Conservation (phyloP, 2,888 invertebrate genomes). For the Lottia gigantea region DNA sequence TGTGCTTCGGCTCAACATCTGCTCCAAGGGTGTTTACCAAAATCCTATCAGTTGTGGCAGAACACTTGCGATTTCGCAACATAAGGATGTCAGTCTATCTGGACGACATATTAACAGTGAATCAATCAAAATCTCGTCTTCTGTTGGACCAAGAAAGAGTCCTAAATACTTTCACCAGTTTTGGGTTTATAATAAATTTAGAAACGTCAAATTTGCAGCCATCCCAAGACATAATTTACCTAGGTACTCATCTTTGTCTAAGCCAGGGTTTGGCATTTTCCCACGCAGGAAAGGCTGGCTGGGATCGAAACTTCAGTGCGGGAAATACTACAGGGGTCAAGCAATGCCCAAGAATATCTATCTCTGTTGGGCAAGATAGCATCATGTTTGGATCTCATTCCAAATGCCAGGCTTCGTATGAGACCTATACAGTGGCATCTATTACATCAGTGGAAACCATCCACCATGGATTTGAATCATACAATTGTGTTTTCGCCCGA, state of each 20-base stretch:
- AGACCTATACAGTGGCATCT: constrained; percentile 14
- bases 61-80: not conserved
- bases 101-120: not conserved
- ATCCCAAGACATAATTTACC: not conserved
- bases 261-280: not conserved
- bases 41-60: not conserved
- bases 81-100: not conserved
- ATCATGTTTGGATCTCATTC: constrained; percentile 17
- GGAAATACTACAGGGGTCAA: not conserved
- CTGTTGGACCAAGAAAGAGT: not conserved
- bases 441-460: constrained; percentile 2
- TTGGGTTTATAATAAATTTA: not conserved
- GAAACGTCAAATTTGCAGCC: not conserved
- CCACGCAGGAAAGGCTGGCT: not conserved
- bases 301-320: not conserved
- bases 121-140: not conserved
- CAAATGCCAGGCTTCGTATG: constrained; percentile 14
- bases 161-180: not conserved
- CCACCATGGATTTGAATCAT: not conserved
- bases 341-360: constrained; percentile 14
- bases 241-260: not conserved
- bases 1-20: not conserved
- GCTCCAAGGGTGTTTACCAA: not conserved
- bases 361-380: constrained; percentile 10
- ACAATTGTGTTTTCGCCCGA: not conserved